Base-by-base conservation (phyloP, 2,113 vertebrate species). In the Bettongia penicillata region DNA sequence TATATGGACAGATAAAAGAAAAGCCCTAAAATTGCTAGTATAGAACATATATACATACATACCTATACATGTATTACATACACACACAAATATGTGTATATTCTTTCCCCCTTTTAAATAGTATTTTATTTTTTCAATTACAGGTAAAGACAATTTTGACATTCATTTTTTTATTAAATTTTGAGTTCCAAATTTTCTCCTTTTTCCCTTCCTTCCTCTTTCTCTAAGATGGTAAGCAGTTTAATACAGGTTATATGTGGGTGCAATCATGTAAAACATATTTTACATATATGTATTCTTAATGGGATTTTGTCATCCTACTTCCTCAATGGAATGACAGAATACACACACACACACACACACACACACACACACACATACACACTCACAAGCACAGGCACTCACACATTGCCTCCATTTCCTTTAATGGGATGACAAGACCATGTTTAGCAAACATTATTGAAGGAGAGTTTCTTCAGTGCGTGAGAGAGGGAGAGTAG, bases 371-470 rank as follows among this genome's bases (percentile, higher is more conserved):
- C 26, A 26, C 26, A 0, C 31, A n/a, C n/a, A 37, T 1, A 68
- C 12, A 16, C 28, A 28, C 10, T 3, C 3, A 61, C 2, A 31
- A 2, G 3, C 3, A n/a, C 37, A 77, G 0, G 1, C 16, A 77
- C 14, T 19, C 68, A n/a, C 14, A n/a, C 14, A 19, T n/a, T 68
- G 31, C 11, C 31, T 77, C 61, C 16, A n/a, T 77, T 77, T 77
- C n/a, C 68, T 19, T 77, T 77, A 77, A n/a, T 77, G 37, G 68
- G 37, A 77, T n/a, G 16, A 77, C 37, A n/a, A 77, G 37, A 77
- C n/a, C 22, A n/a, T n/a, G 57, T 77, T n/a, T 77, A 77, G 68
- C 14, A 77, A 77, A 43, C 14, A 37, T 68, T 77, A n/a, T 22
- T 77, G 68, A 77, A 77, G 37, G n/a, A 77, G 37, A 19, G 4